Conservation (phyloP, 2,113 vertebrate genomes). For the Cercopithecus mona region DNA sequence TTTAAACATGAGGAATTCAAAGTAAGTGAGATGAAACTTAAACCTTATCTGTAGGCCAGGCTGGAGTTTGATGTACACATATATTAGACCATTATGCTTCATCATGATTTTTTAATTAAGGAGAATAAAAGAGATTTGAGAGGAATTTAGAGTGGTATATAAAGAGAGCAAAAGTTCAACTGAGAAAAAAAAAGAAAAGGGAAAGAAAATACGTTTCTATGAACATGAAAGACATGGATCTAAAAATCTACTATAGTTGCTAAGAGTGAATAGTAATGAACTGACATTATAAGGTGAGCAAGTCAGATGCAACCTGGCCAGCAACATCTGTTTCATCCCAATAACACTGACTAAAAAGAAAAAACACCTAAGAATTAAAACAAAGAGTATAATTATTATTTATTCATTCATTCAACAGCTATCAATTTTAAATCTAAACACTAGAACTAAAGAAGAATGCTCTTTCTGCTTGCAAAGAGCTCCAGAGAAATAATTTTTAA, state of each 20-base stretch:
- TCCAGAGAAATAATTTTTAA: background rate
- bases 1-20: slow-evolving; percentile 60
- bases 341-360: background rate
- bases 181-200: background rate
- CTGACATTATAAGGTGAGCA: background rate
- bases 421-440: background rate
- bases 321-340: background rate
- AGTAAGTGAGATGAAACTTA: slow-evolving; percentile 63
- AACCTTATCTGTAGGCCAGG: slow-evolving; percentile 46
- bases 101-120: slow-evolving; percentile 66
- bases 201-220: slow-evolving; percentile 55
- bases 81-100: slow-evolving; percentile 47
- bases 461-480: background rate
- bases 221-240: slow-evolving; percentile 49
- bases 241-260: background rate
- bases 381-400: background rate
- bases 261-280: background rate
- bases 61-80: slow-evolving; percentile 24
- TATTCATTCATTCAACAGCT: background rate
- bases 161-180: slow-evolving; percentile 62
- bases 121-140: slow-evolving; percentile 36
- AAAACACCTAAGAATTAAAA: slow-evolving; percentile 28
- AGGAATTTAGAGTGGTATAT: slow-evolving; percentile 43
- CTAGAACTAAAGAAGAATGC: background rate
- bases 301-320: background rate